Conservation (phyloP, 2,888 invertebrate species). For the Pyrrhia umbra region DNA sequence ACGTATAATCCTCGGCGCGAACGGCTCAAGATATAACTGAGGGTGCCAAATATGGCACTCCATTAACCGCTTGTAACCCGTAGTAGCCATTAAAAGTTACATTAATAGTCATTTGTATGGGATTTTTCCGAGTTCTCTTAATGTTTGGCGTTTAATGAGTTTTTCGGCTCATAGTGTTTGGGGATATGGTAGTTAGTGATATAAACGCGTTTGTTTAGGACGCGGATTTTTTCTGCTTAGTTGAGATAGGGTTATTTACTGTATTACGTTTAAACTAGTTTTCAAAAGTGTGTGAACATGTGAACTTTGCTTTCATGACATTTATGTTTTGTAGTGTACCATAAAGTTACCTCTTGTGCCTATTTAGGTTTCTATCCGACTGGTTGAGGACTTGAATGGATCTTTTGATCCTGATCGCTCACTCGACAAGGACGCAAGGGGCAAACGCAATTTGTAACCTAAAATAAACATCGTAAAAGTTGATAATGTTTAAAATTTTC, state of each 20-base stretch:
- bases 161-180: slow-evolving; percentile 36
- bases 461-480: neutral
- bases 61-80: slow-evolving; percentile 62
- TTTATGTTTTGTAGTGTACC: neutral
- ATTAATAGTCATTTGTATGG: slow-evolving; percentile 64
- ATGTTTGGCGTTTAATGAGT: slow-evolving; percentile 55
- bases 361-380: neutral
- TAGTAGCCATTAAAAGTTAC: slow-evolving; percentile 66
- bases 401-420: neutral
- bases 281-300: too few relatives aligned
- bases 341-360: neutral
- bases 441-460: neutral
- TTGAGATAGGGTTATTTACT: neutral
- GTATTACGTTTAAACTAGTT: neutral
- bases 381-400: neutral
- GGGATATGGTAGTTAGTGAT: slow-evolving; percentile 29
- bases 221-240: neutral
- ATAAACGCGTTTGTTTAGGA: slow-evolving; percentile 35
- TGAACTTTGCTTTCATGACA: too few relatives aligned
- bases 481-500: neutral
- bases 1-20: slow-evolving; percentile 69
- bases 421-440: neutral
- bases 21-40: slow-evolving; percentile 68
- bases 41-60: slow-evolving; percentile 72
- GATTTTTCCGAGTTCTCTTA: slow-evolving; percentile 61